These are phyloP conservation scores for Drosophila sechellia DNA, from an alignment of 1,140 invertebrate species.

Conservation along the genomic window DNA sequence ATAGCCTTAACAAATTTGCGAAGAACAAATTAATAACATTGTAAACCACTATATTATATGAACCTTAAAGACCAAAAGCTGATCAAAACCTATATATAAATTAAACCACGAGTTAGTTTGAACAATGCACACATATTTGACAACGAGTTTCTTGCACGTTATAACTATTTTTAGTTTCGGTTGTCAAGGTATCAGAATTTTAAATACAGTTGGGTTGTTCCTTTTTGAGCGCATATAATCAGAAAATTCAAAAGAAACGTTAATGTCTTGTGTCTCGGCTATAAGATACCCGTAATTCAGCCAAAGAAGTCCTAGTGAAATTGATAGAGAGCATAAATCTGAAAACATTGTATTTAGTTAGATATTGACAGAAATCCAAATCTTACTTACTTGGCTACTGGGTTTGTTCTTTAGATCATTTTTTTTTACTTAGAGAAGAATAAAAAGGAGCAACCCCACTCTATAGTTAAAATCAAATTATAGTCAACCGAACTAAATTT, in stretches of 20 bases:
- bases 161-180: conserved; percentile 54
- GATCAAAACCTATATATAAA: conserved; percentile 33
- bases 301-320: no score
- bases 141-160: conserved; percentile 79
- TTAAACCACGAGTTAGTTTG: conserved; percentile 73
- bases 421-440: background rate
- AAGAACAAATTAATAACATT: conserved; percentile 15
- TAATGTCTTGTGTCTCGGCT: no score
- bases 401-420: no score
- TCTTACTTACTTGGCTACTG: no score
- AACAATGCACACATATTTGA: conserved; percentile 77
- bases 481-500: conserved; percentile 32
- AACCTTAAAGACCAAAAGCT: conserved; percentile 29
- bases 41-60: conserved; percentile 30
- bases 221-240: background rate
- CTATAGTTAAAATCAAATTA: conserved; percentile 1
- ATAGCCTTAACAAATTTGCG: conserved; percentile 33
- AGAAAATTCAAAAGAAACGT: background rate
- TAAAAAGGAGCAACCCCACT: conserved; percentile 16
- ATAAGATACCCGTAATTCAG: no score
- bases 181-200: conserved; percentile 22
- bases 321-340: no score
- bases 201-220: conserved; percentile 38
- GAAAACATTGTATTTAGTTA: no score
- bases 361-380: no score